phyloP scores from a whole-genome alignment of 2,888 invertebrate species.

The Lagria hirta region DNA sequence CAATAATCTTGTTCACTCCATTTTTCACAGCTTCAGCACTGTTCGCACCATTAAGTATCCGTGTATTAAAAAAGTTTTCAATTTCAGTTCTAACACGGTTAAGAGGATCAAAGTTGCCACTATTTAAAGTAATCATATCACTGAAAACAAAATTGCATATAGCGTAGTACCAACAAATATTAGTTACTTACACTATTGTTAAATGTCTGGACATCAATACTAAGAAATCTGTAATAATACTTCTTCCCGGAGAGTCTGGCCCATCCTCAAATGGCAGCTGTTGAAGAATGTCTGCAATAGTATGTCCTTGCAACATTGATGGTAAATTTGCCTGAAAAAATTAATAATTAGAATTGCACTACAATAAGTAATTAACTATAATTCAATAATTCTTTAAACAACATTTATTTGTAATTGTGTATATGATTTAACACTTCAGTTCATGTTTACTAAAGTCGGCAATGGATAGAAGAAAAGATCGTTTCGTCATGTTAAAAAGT shows the following conservation, averaged over 20 bases:
- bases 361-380: neutral
- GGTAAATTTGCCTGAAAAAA: slow-evolving; percentile 29
- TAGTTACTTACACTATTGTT: slow-evolving; percentile 50
- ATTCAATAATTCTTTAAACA: neutral
- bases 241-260: slow-evolving; percentile 44
- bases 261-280: slow-evolving; percentile 47
- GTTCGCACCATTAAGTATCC: slow-evolving; percentile 53
- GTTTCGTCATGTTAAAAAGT: no score
- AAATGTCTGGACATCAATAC: slow-evolving; percentile 50
- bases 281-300: slow-evolving; percentile 53
- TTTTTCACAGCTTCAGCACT: slow-evolving; percentile 51
- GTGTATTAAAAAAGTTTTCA: slow-evolving; percentile 53
- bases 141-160: slow-evolving; percentile 35
- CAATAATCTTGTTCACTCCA: slow-evolving; percentile 53
- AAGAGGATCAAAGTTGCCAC: slow-evolving; percentile 51
- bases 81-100: slow-evolving; percentile 54
- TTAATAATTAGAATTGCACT: neutral
- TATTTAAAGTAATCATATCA: slow-evolving; percentile 49
- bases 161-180: no score
- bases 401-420: slow-evolving; percentile 1
- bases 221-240: slow-evolving; percentile 52
- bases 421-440: no score
- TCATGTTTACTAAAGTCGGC: no score
- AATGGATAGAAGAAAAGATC: no score
- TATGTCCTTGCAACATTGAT: slow-evolving; percentile 41